Evolutionary conservation across 37 sponge, comb jelly and placozoan species (phyloP), one percentile per base, ranked within the genome.

Genomic region (Ephydatia muelleri): DNA sequence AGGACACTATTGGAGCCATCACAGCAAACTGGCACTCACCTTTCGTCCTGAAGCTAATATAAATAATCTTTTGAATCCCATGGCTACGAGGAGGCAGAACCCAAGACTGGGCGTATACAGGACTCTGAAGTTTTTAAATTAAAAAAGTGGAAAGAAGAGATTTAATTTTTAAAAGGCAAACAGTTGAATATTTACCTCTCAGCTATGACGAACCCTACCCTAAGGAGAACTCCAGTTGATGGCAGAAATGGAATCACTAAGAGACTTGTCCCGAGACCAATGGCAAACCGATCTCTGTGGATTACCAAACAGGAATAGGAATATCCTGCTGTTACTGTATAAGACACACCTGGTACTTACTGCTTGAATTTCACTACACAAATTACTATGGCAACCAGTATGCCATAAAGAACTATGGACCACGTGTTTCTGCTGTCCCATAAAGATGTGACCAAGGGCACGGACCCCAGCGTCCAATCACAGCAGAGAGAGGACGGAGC

Each of bases 131-230:
- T 57, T 57, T 57, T 57, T 43, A 65, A 65, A n/a, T 2, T 3
- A 5, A 27, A 81, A 22, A 28, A 34, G n/a, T n/a, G n/a, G n/a
- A n/a, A n/a, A n/a, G n/a, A n/a, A n/a, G n/a, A n/a, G n/a, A n/a
- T n/a, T n/a, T n/a, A 76, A 0, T 19, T 34, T 5, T 57, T 16
- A 13, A 26, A 8, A 36, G 33, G 38, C 6, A 76, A 5, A 14
- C 9, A 14, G 6, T 57, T 16, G 1, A 57, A 1, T 28, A 30
- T 72, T 67, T 47, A 90, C 93, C 95, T 91, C 49, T 96, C 97
- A 32, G 97, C 97, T 28, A 96, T 68, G 2, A 96, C 94, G 83
- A 96, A 96, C 19, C 97, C 97, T 5, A 96, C 92, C 83, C 84
- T 85, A 77, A 96, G 84, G 13, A 96, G 29, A 2, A 89, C 4